Evolutionary conservation across 2,888 invertebrate species (phyloP).

Genomic region (Zootermopsis nevadensis): DNA sequence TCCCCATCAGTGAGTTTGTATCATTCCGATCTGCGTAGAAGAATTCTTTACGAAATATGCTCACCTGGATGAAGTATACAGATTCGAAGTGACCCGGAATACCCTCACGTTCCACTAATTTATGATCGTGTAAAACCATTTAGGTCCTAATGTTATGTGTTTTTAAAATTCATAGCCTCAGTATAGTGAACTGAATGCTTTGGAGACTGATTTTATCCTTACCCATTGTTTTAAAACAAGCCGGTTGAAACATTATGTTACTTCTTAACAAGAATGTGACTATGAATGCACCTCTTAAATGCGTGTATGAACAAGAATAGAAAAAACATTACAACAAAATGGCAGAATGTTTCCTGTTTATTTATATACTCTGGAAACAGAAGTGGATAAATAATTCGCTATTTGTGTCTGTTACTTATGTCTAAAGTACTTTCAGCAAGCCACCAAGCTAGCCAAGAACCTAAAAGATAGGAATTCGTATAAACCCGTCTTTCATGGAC

Average conservation of each 20-base stretch:
- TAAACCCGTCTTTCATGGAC: too few species aligned
- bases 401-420: neutral
- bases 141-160: neutral
- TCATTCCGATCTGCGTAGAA: neutral
- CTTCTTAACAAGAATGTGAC: neutral
- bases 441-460: neutral
- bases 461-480: too few species aligned
- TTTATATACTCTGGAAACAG: constrained; percentile 6
- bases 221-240: neutral
- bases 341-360: neutral
- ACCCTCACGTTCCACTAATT: neutral
- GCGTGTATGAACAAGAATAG: neutral
- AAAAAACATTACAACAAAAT: neutral
- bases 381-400: neutral
- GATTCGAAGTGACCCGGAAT: neutral
- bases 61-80: neutral
- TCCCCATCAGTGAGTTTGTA: too few species aligned
- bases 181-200: neutral
- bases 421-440: neutral
- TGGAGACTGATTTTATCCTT: neutral
- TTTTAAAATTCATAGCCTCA: neutral
- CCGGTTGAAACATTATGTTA: neutral
- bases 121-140: neutral
- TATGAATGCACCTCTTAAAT: neutral
- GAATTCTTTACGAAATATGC: neutral